Percentiles rank a stretch among this genome's conserved stretches.
Evolutionary conservation across 1,140 invertebrate genomes (phyloP).

Genomic region (Drosophila suzukii): DNA sequence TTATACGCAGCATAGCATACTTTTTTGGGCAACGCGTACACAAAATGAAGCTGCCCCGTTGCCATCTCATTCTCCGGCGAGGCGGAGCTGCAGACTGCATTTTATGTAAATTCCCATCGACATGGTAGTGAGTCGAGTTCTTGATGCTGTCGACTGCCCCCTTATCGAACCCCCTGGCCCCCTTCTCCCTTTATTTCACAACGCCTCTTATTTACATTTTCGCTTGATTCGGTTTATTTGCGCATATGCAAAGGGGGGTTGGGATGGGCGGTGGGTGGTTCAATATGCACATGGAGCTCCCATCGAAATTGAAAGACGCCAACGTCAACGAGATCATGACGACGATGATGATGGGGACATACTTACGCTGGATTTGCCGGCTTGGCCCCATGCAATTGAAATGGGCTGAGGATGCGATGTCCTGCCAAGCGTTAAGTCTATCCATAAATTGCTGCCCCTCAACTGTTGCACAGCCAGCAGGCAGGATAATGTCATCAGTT

Average conservation of each 20-base stretch:
- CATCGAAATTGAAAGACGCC: slow-evolving; percentile 55
- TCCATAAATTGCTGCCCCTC: slow-evolving; percentile 49
- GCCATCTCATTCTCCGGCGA: slow-evolving; percentile 14
- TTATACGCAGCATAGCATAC: slow-evolving; percentile 59
- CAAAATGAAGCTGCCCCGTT: slow-evolving; percentile 59
- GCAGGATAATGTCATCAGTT: slow-evolving; percentile 49
- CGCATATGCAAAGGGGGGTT: slow-evolving; percentile 53
- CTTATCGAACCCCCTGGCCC: neutral
- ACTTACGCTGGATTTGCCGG: slow-evolving; percentile 47
- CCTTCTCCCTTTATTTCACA: slow-evolving; percentile 25
- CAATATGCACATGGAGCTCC: slow-evolving; percentile 41
- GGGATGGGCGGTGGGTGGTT: slow-evolving; percentile 4
- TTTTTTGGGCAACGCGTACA: slow-evolving; percentile 61
- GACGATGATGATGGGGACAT: slow-evolving; percentile 35
- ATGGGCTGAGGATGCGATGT: slow-evolving; percentile 22
- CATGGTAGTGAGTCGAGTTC: slow-evolving; percentile 50
- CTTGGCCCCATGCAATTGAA: slow-evolving; percentile 44
- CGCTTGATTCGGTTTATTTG: slow-evolving; percentile 82
- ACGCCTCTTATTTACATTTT: slow-evolving; percentile 81
- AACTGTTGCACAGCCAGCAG: slow-evolving; percentile 42
- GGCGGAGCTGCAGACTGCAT: slow-evolving; percentile 49
- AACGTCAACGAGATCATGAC: slow-evolving; percentile 11
- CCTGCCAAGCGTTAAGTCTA: slow-evolving; percentile 41
- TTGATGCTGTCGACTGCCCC: slow-evolving; percentile 27
- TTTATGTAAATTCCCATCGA: slow-evolving; percentile 74